A percentile compares a stretch with the other conserved stretches of the same genome.
Conservation (phyloP, 2,797 vertebrate genomes). For the Betta splendens region DNA sequence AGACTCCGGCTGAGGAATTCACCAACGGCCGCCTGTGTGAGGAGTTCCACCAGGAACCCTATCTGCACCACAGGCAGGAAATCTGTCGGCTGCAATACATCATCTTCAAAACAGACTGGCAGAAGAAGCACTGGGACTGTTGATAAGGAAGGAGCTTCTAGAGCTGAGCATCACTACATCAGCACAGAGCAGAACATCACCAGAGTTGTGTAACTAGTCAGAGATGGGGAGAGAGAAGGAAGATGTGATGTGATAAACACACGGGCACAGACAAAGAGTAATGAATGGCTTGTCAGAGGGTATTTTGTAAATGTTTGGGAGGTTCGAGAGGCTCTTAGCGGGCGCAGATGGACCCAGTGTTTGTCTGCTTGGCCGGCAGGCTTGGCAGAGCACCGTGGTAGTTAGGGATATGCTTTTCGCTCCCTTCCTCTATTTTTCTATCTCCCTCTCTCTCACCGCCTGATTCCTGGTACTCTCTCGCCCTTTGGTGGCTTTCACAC, state of each 20-base stretch:
- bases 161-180: no score
- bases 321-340: constrained; percentile 58
- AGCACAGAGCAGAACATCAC: no score
- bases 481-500: constrained; percentile 7
- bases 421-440: background rate
- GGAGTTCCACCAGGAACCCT: no score
- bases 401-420: constrained; percentile 43
- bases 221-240: constrained; percentile 5
- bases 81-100: no score
- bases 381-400: constrained; percentile 67
- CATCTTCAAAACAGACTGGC: no score
- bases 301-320: constrained; percentile 69
- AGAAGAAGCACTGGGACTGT: no score
- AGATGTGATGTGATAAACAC: constrained; percentile 27
- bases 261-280: constrained; percentile 16
- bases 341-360: constrained; percentile 64
- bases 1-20: constrained; percentile 7
- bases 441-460: constrained; percentile 8
- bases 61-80: no score
- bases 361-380: constrained; percentile 66
- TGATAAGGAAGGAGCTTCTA: no score
- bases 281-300: constrained; percentile 61
- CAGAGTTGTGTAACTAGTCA: background rate
- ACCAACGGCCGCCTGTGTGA: background rate
- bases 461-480: constrained; percentile 32